Evolutionary conservation across 2,797 vertebrate species (phyloP).

Genomic region (Apogon talboti): DNA sequence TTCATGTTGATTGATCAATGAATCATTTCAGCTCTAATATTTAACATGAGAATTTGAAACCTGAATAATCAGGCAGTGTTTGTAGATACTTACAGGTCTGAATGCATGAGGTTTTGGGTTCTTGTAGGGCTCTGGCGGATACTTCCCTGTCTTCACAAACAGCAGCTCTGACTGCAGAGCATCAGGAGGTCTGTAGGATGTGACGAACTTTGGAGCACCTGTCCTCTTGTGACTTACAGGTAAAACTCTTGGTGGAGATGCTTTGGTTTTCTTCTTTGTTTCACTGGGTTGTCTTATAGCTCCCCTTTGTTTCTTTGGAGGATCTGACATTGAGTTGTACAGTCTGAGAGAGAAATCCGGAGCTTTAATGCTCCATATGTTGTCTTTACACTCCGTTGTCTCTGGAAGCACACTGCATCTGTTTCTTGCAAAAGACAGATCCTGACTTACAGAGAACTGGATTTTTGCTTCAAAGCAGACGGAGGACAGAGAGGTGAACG

Average conservation of each 20-base stretch:
- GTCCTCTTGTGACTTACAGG: constrained; percentile 26
- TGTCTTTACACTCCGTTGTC: neutral
- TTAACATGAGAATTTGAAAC: too few relatives aligned
- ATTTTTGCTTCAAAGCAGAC: constrained; percentile 67
- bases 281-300: neutral
- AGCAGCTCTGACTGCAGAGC: constrained; percentile 68
- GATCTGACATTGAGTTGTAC: constrained; percentile 52
- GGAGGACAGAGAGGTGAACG: constrained; percentile 26
- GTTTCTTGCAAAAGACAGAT: constrained; percentile 49
- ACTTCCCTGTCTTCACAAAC: constrained; percentile 77
- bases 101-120: constrained; percentile 80
- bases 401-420: constrained; percentile 26
- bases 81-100: constrained; percentile 71
- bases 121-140: constrained; percentile 58
- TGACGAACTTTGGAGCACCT: constrained; percentile 60
- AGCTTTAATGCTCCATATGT: constrained; percentile 61
- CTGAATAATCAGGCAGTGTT: neutral
- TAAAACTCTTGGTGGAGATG: constrained; percentile 40
- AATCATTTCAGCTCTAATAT: neutral
- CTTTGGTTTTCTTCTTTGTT: constrained; percentile 27
- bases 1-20: neutral
- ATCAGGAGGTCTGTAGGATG: constrained; percentile 60
- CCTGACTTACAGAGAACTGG: constrained; percentile 62
- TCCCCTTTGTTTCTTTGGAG: constrained; percentile 51
- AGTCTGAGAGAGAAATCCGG: constrained; percentile 79